phyloP scores from a whole-genome alignment of 2,113 vertebrate species.

The Hemichromis elongatus region DNA sequence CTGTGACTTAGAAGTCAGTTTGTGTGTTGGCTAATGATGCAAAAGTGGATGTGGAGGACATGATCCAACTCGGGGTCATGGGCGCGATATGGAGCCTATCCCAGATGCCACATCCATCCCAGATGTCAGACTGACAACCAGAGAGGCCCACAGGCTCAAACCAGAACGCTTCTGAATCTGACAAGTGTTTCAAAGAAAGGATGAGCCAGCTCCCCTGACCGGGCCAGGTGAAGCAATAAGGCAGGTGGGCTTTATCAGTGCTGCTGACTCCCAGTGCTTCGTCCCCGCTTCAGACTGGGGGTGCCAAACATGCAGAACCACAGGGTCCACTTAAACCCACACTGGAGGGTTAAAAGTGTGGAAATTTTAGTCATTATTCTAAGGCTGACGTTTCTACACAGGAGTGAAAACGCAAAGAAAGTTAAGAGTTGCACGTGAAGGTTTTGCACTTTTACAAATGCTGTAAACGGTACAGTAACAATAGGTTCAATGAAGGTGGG shows the following conservation, averaged over 20 bases:
- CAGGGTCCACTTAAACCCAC: background rate
- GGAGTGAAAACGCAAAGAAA: background rate
- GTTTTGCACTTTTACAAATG: background rate
- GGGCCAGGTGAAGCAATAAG: background rate
- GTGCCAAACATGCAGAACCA: background rate
- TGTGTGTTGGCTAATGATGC: background rate
- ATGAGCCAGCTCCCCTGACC: background rate
- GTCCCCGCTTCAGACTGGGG: background rate
- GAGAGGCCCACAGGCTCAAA: background rate
- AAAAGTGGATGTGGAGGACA: background rate
- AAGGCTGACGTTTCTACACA: background rate
- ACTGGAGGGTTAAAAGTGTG: background rate
- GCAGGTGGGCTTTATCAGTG: background rate
- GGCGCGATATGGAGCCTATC: background rate
- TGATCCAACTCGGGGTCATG: background rate
- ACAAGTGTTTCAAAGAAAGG: background rate
- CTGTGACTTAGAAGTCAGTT: background rate
- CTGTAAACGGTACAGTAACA: background rate
- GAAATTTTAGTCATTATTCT: background rate
- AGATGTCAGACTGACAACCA: background rate
- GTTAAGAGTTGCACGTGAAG: background rate
- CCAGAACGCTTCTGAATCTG: background rate
- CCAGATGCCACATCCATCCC: background rate
- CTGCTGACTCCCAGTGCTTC: background rate
- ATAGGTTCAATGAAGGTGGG: background rate